phyloP scores from a whole-genome alignment of 2,797 vertebrate genomes.

The Euphonia xanthogaster region DNA sequence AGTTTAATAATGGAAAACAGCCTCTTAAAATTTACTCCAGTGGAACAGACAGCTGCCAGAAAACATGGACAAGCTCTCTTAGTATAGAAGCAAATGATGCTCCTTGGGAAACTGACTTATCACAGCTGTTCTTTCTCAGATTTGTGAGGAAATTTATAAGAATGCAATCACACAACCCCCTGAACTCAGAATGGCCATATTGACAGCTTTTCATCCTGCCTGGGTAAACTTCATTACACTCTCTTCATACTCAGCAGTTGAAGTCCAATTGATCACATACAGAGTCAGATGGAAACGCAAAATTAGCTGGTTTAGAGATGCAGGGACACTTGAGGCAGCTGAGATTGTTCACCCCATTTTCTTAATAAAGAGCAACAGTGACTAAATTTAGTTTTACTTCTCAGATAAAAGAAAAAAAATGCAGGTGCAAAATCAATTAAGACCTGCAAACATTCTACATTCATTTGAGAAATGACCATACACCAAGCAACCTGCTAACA shows the following conservation, averaged over 20 bases:
- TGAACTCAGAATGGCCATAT: background rate
- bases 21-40: background rate
- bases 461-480: background rate
- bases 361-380: background rate
- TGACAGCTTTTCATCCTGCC: background rate
- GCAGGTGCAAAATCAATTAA: background rate
- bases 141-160: background rate
- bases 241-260: background rate
- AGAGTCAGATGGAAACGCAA: background rate
- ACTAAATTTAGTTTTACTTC: background rate
- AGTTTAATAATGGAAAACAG: background rate
- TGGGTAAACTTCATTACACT: conserved; percentile 4
- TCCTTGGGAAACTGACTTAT: background rate
- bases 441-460: background rate
- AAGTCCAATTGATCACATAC: background rate
- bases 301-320: background rate
- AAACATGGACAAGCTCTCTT: background rate
- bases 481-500: background rate
- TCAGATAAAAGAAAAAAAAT: background rate
- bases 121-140: background rate
- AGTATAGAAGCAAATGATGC: background rate
- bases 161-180: background rate
- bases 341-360: background rate
- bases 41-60: background rate
- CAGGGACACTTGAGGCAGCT: background rate